phyloP scores from a whole-genome alignment of 2,113 vertebrate species.

The Benitochromis conjunctus region DNA sequence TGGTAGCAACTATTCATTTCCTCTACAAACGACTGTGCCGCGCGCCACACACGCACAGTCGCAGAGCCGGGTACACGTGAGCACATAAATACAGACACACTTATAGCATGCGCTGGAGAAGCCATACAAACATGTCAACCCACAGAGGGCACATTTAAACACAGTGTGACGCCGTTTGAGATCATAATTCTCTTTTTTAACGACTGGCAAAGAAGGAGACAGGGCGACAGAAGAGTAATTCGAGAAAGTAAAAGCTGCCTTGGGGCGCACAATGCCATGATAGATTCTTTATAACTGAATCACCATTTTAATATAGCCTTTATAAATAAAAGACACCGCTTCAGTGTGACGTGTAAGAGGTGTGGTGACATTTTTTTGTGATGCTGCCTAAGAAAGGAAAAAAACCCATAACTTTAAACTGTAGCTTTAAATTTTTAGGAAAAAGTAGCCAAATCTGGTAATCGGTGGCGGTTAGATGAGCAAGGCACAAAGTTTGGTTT shows the following conservation, averaged over 20 bases:
- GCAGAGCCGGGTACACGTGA: not conserved
- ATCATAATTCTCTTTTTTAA: conserved; percentile 42
- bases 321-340: not conserved
- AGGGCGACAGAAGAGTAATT: not conserved
- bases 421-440: not conserved
- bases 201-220: not conserved
- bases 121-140: conserved; percentile 28
- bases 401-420: not conserved
- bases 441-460: not conserved
- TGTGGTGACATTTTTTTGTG: not conserved
- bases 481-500: not conserved
- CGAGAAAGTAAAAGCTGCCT: conserved; percentile 30
- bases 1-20: conserved; percentile 56
- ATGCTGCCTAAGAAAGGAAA: not conserved
- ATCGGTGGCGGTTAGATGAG: not conserved
- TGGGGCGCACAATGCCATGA: conserved; percentile 42
- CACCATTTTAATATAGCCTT: not conserved
- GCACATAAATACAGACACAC: conserved; percentile 28
- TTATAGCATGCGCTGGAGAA: not conserved
- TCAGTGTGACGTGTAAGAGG: rapidly evolving
- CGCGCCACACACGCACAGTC: not conserved
- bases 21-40: conserved; percentile 39
- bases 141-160: conserved; percentile 43
- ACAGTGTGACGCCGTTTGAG: conserved; percentile 3
- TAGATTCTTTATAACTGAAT: not conserved